Conservation (phyloP, 1,140 invertebrate genomes). For the Zophobas atratus region DNA sequence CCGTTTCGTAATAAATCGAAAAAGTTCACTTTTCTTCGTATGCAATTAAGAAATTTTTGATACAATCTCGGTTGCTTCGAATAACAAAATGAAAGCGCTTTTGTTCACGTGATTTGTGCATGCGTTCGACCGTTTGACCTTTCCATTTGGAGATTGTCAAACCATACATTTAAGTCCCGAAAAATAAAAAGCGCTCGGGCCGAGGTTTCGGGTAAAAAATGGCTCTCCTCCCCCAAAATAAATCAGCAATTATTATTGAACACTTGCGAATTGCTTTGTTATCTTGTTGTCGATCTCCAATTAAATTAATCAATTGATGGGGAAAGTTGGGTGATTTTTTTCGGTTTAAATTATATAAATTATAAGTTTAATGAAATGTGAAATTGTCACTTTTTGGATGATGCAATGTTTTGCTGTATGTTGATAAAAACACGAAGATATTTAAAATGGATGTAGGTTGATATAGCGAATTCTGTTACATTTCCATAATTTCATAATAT, state of each 20-base stretch:
- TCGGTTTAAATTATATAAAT: conserved; percentile 31
- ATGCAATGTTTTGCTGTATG: conserved; percentile 28
- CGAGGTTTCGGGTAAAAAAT: conserved; percentile 33
- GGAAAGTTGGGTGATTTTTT: conserved; percentile 36
- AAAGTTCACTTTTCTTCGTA: conserved; percentile 36
- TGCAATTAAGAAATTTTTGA: conserved; percentile 42
- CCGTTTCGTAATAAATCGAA: conserved; percentile 38
- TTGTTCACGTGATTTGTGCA: conserved; percentile 47
- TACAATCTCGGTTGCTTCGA: conserved; percentile 38
- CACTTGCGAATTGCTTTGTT: conserved; percentile 31
- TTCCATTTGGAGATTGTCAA: conserved; percentile 47
- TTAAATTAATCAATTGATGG: conserved; percentile 38
- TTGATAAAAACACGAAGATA: conserved; percentile 31
- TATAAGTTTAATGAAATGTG: conserved; percentile 39
- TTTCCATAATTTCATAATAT: conserved; percentile 42
- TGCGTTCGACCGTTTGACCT: conserved; percentile 46
- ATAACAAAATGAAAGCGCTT: conserved; percentile 44
- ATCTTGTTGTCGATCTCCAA: conserved; percentile 29
- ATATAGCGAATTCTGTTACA: conserved; percentile 38
- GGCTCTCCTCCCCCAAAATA: conserved; percentile 20
- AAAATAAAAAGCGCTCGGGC: conserved; percentile 11
- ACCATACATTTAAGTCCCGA: conserved; percentile 33
- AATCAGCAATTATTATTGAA: conserved; percentile 40
- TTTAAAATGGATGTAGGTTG: conserved; percentile 42
- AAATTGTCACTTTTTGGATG: conserved; percentile 30